phyloP scores from a whole-genome alignment of 2,797 vertebrate species.

The Limnodromus scolopaceus region DNA sequence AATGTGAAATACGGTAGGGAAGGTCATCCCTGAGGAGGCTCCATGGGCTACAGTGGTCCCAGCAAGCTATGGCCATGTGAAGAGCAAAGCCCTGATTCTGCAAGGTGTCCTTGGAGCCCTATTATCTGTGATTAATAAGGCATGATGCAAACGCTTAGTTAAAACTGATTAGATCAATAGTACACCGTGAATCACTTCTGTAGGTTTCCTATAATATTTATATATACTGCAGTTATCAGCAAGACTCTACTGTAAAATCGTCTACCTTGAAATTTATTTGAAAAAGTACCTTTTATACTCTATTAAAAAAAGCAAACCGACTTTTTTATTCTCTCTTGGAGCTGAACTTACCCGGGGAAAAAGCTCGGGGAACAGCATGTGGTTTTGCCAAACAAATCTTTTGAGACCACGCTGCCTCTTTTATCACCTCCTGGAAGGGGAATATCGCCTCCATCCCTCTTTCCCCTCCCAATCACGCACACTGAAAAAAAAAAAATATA shows the following conservation, averaged over 20 bases:
- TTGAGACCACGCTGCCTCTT: not conserved
- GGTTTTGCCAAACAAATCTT: not conserved
- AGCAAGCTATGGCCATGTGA: not conserved
- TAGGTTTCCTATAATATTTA: constrained; percentile 58
- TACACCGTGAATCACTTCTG: constrained; percentile 37
- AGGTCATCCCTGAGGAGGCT: not conserved
- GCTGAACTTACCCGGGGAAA: not conserved
- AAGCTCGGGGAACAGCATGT: not conserved
- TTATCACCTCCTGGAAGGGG: not conserved
- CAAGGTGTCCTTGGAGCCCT: constrained; percentile 47
- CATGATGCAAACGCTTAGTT: constrained; percentile 61
- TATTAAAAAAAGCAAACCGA: not conserved
- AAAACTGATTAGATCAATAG: constrained; percentile 62
- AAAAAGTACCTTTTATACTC: constrained; percentile 29
- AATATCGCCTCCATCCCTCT: not conserved
- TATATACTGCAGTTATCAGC: constrained; percentile 42
- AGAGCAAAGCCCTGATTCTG: not conserved
- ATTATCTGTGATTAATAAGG: constrained; percentile 63
- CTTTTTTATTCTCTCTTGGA: not conserved
- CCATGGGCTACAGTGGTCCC: not conserved
- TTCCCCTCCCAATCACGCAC: fast-evolving
- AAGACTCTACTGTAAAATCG: constrained; percentile 33
- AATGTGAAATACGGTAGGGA: fast-evolving
- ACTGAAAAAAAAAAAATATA: not conserved
- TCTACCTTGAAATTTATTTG: constrained; percentile 26